These are phyloP conservation scores for Amitus sp. DNA, from an alignment of 2,888 invertebrate species.

Conservation along the genomic window DNA sequence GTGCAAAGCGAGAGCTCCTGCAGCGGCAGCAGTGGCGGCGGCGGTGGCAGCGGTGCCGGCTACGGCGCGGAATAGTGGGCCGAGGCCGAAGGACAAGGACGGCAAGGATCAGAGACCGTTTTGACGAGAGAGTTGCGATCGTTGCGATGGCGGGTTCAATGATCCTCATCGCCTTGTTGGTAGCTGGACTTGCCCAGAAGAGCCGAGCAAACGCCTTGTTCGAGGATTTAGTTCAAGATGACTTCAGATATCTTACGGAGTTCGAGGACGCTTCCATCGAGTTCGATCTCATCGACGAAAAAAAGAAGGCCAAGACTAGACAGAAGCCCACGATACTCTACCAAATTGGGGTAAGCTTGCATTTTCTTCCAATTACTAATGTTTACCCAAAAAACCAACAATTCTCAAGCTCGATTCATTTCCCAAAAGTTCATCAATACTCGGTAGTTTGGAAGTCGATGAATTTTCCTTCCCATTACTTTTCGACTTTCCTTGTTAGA, in stretches of 20 bases:
- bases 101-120: conserved; percentile 26
- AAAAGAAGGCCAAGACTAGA: conserved; percentile 34
- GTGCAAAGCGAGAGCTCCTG: conserved; percentile 62
- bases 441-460: too few species aligned
- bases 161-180: conserved; percentile 25
- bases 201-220: conserved; percentile 42
- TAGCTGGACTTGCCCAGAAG: conserved; percentile 32
- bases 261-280: conserved; percentile 58
- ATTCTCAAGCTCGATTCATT: too few species aligned
- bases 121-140: conserved; percentile 1
- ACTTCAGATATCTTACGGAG: conserved; percentile 51
- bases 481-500: too few species aligned
- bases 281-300: conserved; percentile 56
- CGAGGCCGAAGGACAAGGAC: conserved; percentile 37
- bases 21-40: too few species aligned
- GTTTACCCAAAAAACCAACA: too few species aligned
- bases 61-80: conserved; percentile 20
- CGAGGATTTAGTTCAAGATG: conserved; percentile 47
- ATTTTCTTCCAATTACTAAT: too few species aligned
- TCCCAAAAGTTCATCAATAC: too few species aligned
- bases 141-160: conserved; percentile 27
- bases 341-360: conserved; percentile 81
- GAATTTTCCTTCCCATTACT: too few species aligned
- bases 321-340: conserved; percentile 74
- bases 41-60: too few species aligned